Evolutionary conservation across 2,888 invertebrate species (phyloP), one percentile per base, ranked within the genome.

Genomic region (Drosophila monieri): DNA sequence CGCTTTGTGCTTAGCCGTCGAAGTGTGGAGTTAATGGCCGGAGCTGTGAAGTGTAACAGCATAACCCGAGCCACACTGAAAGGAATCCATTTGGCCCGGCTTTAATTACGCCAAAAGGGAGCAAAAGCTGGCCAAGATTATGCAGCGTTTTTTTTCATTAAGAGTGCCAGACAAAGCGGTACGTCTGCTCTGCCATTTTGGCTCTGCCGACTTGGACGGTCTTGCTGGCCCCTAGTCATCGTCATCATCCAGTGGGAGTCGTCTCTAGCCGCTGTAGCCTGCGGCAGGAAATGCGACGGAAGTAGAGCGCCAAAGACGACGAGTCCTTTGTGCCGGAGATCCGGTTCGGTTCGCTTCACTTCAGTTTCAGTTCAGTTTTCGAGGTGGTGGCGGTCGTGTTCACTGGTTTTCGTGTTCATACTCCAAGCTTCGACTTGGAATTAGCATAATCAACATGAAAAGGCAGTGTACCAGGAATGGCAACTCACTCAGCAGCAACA

Each of bases 381-480:
- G 25, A 18, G 15, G 43, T 8, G 21, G 69, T 39, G 60, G 69
- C 37, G 60, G 73, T 66, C 78, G 80, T 84, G 85, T 77, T 85
- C 85, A 74, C 71, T 80, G 77, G 65, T 77, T 79, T 70, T 78
- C 68, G 72, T 76, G 78, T 67, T 75, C 27, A 27, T 27, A 27
- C 27, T 9, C n/a, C 35, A 73, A 48, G 77, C 65, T 84, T 85
- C 83, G 73, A 76, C 85, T 77, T 62, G 60, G 57, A 81, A 81
- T 81, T 81, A 81, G 86, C 81, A 81, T 81, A 81, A 81, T 81
- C 81, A 81, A 81, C 86, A 85, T 85, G 86, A 83, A 81, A 85
- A 85, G 81, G 85, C 83, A 55, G 43, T 35, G 35, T 53, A 48
- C 56, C 58, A 57, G 65, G 65, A 78, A 76, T 65, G 53, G 70